phyloP scores from a whole-genome alignment of 2,113 vertebrate species.

The Chaetorhynchus papuensis region DNA sequence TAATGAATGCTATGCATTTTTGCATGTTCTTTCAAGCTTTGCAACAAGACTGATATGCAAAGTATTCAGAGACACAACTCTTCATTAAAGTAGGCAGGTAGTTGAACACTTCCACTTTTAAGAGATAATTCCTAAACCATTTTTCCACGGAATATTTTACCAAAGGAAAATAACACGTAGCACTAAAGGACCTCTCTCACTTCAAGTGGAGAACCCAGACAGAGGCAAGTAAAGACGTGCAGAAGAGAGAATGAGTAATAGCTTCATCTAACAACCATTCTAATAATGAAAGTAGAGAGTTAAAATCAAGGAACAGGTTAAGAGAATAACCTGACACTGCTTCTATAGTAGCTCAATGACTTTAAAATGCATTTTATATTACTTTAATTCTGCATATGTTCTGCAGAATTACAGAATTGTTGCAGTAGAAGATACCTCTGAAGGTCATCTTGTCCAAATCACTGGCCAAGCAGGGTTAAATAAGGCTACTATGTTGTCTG shows the following conservation, averaged over 20 bases:
- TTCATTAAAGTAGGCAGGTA: neutral
- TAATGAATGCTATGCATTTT: neutral
- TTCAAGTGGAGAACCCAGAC: neutral
- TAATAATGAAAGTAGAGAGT: neutral
- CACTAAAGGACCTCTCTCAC: neutral
- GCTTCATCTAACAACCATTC: neutral
- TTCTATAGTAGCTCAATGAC: neutral
- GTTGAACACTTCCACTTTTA: neutral
- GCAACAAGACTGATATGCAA: neutral
- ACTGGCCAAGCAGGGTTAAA: neutral
- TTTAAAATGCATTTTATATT: neutral
- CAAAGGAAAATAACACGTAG: neutral
- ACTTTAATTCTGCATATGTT: too few relatives aligned
- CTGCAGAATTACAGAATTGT: neutral
- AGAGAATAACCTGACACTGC: neutral
- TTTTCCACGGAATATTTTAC: neutral
- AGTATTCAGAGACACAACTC: neutral
- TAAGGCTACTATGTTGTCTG: neutral
- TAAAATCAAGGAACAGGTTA: neutral
- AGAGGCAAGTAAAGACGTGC: neutral
- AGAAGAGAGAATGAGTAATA: neutral
- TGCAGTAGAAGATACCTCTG: neutral
- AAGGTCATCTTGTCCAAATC: neutral
- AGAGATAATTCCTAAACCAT: neutral
- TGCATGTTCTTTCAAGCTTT: conserved; percentile 21